Evolutionary conservation across 2,797 vertebrate genomes (phyloP), one percentile per base, ranked within the genome.

Genomic region (Meda fulgida): DNA sequence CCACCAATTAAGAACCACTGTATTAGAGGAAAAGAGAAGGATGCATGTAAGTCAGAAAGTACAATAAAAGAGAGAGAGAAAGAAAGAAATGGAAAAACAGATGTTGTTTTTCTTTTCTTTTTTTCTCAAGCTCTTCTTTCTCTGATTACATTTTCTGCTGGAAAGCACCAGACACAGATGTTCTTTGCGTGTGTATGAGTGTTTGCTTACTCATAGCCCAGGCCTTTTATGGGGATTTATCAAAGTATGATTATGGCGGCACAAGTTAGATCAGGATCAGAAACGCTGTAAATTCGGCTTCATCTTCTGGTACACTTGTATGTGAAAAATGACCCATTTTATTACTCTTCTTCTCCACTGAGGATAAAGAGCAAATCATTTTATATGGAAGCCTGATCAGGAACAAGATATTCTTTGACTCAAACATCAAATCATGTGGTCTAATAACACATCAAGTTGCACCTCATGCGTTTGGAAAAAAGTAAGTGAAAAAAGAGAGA

Each of bases 161-260:
- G 43, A 84, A 84, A n/a, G 51, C n/a, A 81, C 36, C n/a, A 67
- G 34, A 84, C 10, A 1, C 43, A 77, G 72, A 83, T 83, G 81
- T 66, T 53, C 38, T 46, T 60, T 79, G 40, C 55, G 26, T 78
- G 7, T 69, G 26, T 73, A 2, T 78, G 69, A 72, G 75, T 40
- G 71, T 40, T 29, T 67, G 48, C n/a, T 72, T 38, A 31, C 58
- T 75, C 77, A 29, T 58, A 38, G 58, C 78, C 66, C 11, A 38
- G 72, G 26, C 88, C 88, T 86, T 88, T 85, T 85, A 88, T 67
- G 82, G 80, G 79, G 65, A 75, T 55, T 86, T 80, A 76, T 86
- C 34, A 40, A 19, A 86, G 81, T 60, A 77, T 77, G 40, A 83
- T 83, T 70, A 83, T 40, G 71, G 31, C 53, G 18, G 48, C 40